A percentile compares a stretch with the other conserved stretches of the same genome.
phyloP scores from a whole-genome alignment of 2,113 vertebrate genomes.

The Brachirus orientalis region DNA sequence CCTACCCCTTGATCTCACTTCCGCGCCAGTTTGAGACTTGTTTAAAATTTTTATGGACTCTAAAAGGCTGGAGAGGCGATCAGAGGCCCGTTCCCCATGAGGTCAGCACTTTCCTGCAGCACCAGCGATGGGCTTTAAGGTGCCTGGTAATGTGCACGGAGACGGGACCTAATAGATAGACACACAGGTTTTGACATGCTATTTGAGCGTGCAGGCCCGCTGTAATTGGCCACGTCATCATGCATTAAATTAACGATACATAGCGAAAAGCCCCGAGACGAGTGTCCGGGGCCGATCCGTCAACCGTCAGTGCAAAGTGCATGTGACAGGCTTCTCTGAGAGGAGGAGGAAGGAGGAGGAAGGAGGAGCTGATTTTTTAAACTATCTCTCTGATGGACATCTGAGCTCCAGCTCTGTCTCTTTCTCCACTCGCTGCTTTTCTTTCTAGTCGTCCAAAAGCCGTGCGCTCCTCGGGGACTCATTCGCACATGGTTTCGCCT shows the following conservation, averaged over 20 bases:
- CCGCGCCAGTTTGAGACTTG: slow-evolving; percentile 36
- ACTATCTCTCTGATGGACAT: slow-evolving; percentile 71
- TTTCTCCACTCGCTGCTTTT: slow-evolving; percentile 25
- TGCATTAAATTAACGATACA: slow-evolving; percentile 91
- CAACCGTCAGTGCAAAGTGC: slow-evolving; percentile 85
- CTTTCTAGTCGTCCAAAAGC: slow-evolving; percentile 26
- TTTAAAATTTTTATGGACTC: slow-evolving; percentile 69
- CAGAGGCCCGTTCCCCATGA: slow-evolving; percentile 80
- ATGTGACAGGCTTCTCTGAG: slow-evolving; percentile 82
- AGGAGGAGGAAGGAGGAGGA: slow-evolving; percentile 58
- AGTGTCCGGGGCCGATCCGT: slow-evolving; percentile 89
- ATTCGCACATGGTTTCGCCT: slow-evolving; percentile 12
- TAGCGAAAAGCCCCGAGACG: slow-evolving; percentile 89
- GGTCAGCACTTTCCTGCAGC: slow-evolving; percentile 80
- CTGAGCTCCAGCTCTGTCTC: slow-evolving; percentile 54
- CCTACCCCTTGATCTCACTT: slow-evolving; percentile 19
- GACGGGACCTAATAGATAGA: slow-evolving; percentile 88
- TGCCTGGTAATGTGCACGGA: slow-evolving; percentile 87
- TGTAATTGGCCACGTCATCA: slow-evolving; percentile 94
- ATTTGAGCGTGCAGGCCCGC: slow-evolving; percentile 88
- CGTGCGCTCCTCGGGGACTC: slow-evolving; percentile 18
- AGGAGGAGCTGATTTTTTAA: slow-evolving; percentile 56
- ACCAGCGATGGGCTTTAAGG: slow-evolving; percentile 77
- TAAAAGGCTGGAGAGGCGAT: slow-evolving; percentile 72
- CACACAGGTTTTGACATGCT: slow-evolving; percentile 94